Evolutionary conservation across 2,113 vertebrate genomes (phyloP), one percentile per base, ranked within the genome.

Genomic region (Cromileptes altivelis): DNA sequence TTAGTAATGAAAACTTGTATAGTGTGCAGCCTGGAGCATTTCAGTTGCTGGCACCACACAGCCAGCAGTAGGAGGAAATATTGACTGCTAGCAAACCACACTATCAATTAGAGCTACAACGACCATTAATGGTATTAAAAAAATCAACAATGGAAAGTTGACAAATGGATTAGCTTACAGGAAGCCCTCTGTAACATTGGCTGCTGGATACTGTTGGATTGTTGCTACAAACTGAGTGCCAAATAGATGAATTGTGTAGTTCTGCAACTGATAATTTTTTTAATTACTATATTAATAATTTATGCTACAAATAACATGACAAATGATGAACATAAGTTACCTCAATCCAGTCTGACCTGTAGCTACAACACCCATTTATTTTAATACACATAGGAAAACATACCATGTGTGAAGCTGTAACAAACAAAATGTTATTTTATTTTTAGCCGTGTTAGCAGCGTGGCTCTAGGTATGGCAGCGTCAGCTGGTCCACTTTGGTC

Each of bases 21-120:
- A 56, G 74, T 49, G 10, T 23, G 19, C 40, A 45, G 17, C 12
- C 13, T 33, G 21, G 42, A 40, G 65, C 27, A 27, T 40, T 12
- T 1, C 12, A 53, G n/a, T 47, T 53, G 60, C 65, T 75, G 57
- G 50, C 75, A 65, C 50, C 52, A 47, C 65, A 50, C 33, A 52
- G 27, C 49, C 74, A 40, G 40, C 63, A 50, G 40, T 25, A 50
- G 49, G 21, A 49, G 23, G 52, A 75, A 50, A 72, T 76, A 63
- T 42, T 37, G 71, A 70, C 62, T 23, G 6, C 14, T 17, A 23
- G 33, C 33, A 67, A 84, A 80, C 33, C 40, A 40, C 57, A 55
- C 70, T 23, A 68, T 71, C 13, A 58, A 25, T 78, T 85, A 53
- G 27, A 67, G 18, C 62, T 53, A 33, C 47, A 65, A 63, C n/a